Evolutionary conservation across 2,888 invertebrate species (phyloP).

Genomic region (Cryptocephalus moraei): DNA sequence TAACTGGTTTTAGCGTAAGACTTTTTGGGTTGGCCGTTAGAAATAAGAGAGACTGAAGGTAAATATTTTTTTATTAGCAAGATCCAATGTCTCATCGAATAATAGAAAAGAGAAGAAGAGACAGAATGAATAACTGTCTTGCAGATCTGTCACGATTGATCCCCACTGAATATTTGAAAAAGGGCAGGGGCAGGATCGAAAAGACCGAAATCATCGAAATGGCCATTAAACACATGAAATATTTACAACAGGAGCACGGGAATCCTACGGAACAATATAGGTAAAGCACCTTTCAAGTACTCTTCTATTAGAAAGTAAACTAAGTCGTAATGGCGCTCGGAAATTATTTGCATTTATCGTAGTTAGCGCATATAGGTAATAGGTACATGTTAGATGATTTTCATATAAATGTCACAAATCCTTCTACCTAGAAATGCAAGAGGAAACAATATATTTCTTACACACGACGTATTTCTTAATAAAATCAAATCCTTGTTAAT

Average conservation of each 20-base stretch:
- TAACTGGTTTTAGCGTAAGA: slow-evolving; percentile 12
- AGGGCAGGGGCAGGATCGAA: slow-evolving; percentile 90
- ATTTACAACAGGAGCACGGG: slow-evolving; percentile 59
- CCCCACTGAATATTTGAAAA: slow-evolving; percentile 86
- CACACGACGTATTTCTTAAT: too few species aligned
- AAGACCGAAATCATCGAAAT: slow-evolving; percentile 98
- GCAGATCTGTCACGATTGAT: slow-evolving; percentile 89
- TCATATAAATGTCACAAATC: too few species aligned
- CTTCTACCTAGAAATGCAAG: too few species aligned
- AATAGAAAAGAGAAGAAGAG: slow-evolving; percentile 89
- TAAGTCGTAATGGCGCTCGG: too few species aligned
- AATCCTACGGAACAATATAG: slow-evolving; percentile 34
- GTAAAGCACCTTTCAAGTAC: slow-evolving; percentile 12
- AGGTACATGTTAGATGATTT: too few species aligned
- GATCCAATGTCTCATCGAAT: slow-evolving; percentile 97
- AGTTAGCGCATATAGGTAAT: too few species aligned
- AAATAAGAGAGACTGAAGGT: slow-evolving; percentile 8
- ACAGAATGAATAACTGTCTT: slow-evolving; percentile 95
- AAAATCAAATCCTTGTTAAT: too few species aligned
- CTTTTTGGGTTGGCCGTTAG: slow-evolving; percentile 8
- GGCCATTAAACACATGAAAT: slow-evolving; percentile 91
- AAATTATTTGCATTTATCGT: too few species aligned
- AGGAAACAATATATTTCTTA: too few species aligned
- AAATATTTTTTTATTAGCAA: slow-evolving; percentile 48
- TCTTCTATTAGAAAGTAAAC: too few species aligned